These are phyloP conservation scores for Jordanella pulchra DNA, from an alignment of 2,797 vertebrate species.

Conservation along the genomic window DNA sequence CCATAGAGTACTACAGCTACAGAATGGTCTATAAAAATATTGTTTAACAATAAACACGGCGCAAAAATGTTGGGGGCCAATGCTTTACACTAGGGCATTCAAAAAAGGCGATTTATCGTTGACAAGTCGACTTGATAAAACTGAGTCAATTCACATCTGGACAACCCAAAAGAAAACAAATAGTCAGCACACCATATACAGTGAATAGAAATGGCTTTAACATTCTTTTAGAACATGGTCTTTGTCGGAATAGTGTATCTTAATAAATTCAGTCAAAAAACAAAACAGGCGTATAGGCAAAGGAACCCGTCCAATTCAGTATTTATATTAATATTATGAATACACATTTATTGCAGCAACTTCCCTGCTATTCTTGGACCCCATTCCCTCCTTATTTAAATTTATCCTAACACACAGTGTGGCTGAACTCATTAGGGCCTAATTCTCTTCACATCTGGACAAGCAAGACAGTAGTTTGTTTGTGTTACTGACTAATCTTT, in stretches of 20 bases:
- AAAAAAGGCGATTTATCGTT: too few species aligned
- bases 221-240: conserved; percentile 25
- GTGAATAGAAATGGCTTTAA: conserved; percentile 19
- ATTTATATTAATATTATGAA: conserved; percentile 41
- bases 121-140: too few species aligned
- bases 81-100: too few species aligned
- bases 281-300: conserved; percentile 8
- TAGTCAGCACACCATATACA: neutral
- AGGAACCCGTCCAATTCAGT: conserved; percentile 27
- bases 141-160: too few species aligned
- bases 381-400: conserved; percentile 33
- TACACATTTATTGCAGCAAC: conserved; percentile 35
- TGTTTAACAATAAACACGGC: too few species aligned
- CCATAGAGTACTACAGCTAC: too few species aligned
- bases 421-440: conserved; percentile 17
- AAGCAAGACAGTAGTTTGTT: conserved; percentile 78
- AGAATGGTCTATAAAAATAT: too few species aligned
- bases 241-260: conserved; percentile 21
- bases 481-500: conserved; percentile 78
- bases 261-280: conserved; percentile 4
- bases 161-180: too few species aligned
- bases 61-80: too few species aligned
- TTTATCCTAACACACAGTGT: conserved; percentile 32
- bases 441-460: conserved; percentile 42
- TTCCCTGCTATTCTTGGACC: conserved; percentile 22